Percentiles rank a stretch among this genome's conserved stretches.
These are phyloP conservation scores for Caenorhabditis wallacei DNA, from an alignment of 2,888 invertebrate genomes.

Conservation along the genomic window DNA sequence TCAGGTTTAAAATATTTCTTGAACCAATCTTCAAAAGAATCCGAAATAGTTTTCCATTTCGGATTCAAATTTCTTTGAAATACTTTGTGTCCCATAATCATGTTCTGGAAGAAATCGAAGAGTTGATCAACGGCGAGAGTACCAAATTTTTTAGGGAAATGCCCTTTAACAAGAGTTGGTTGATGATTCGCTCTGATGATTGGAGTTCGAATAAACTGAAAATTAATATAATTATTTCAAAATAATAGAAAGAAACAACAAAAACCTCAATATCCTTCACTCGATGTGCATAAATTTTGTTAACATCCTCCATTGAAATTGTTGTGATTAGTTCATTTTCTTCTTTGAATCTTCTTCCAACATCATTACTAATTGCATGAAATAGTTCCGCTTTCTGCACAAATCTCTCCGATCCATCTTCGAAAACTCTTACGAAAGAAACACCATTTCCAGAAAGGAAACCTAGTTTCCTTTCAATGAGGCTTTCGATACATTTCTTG, in stretches of 20 bases:
- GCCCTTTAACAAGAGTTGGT: not conserved
- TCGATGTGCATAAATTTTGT: not conserved
- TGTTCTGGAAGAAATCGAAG: not conserved
- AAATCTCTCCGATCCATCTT: not conserved
- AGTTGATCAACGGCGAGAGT: no score
- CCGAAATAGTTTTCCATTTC: no score
- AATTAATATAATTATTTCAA: not conserved
- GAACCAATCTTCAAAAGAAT: no score
- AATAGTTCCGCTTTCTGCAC: slow-evolving; percentile 4
- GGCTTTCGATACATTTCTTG: no score
- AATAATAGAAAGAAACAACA: not conserved
- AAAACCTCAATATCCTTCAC: slow-evolving; percentile 2
- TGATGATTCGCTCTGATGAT: not conserved
- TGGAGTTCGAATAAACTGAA: slow-evolving; percentile 4
- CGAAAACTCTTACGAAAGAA: not conserved
- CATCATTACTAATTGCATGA: not conserved
- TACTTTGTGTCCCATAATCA: no score
- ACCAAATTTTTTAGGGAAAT: no score
- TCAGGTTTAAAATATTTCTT: no score
- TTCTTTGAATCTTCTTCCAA: not conserved
- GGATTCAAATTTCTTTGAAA: no score
- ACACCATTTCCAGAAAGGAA: no score
- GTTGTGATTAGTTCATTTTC: not conserved
- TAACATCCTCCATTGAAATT: not conserved
- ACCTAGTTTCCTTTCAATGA: no score